A percentile compares a stretch with the other conserved stretches of the same genome.
Conservation (phyloP, 2,113 vertebrate species). For the Stegastes partitus region DNA sequence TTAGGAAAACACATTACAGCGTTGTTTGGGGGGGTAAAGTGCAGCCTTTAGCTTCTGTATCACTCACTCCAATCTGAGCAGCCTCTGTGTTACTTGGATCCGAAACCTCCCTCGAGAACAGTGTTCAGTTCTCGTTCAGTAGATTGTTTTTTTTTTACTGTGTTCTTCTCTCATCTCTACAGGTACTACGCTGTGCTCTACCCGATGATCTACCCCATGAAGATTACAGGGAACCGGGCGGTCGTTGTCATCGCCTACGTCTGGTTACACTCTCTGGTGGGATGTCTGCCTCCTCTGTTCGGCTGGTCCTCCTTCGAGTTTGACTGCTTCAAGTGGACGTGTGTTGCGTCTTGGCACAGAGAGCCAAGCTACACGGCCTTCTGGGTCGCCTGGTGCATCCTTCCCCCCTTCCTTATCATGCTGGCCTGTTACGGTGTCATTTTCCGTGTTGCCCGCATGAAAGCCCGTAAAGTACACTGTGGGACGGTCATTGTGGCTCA, state of each 20-base stretch:
- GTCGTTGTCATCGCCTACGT: conserved; percentile 92
- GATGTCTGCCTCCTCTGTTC: conserved; percentile 95
- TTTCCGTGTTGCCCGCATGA: conserved; percentile 95
- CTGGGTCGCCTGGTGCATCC: conserved; percentile 95
- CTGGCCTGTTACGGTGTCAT: conserved; percentile 95
- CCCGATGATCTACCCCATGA: conserved; percentile 99
- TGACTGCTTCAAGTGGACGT: conserved; percentile 97
- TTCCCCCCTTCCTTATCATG: conserved; percentile 92
- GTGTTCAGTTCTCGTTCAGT: not conserved
- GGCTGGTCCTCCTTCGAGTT: conserved; percentile 98
- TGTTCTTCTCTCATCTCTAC: conserved; percentile 15
- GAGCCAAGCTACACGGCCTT: conserved; percentile 92
- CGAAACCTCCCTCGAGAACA: not conserved
- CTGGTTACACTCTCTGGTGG: conserved; percentile 95
- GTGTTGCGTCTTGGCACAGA: conserved; percentile 94
- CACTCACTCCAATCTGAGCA: conserved; percentile 23
- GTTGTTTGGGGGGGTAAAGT: not conserved
- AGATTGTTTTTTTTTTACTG: conserved; percentile 1
- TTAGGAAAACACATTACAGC: conserved; percentile 30
- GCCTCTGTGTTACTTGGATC: conserved; percentile 14
- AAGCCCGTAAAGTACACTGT: conserved; percentile 97
- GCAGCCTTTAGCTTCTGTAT: conserved; percentile 28
- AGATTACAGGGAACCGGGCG: conserved; percentile 96
- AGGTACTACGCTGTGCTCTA: conserved; percentile 99
- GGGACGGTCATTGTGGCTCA: conserved; percentile 89